phyloP scores from a whole-genome alignment of 2,888 invertebrate genomes.

The Galeopsomyia nigrocyanea region DNA sequence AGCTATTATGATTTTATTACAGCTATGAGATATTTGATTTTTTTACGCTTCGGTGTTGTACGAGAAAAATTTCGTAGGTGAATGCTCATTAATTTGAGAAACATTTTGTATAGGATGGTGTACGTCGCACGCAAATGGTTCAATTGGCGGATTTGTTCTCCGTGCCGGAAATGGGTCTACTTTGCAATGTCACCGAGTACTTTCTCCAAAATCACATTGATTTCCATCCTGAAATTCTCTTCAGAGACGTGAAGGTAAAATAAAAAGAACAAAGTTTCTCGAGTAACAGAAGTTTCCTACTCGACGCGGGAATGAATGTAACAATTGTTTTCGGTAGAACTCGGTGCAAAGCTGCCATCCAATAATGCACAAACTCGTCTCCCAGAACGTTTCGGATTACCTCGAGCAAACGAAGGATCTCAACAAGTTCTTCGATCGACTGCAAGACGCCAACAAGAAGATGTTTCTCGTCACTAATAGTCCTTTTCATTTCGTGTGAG shows the following conservation, averaged over 20 bases:
- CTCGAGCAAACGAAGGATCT: slow-evolving; percentile 83
- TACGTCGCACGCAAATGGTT: slow-evolving; percentile 78
- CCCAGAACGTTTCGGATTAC: slow-evolving; percentile 83
- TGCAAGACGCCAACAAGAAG: slow-evolving; percentile 84
- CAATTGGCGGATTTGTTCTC: slow-evolving; percentile 97
- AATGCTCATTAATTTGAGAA: too few relatives aligned
- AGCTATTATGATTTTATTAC: too few relatives aligned
- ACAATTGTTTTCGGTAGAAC: slow-evolving; percentile 73
- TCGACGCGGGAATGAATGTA: too few relatives aligned
- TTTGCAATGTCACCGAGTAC: slow-evolving; percentile 95
- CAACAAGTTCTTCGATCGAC: slow-evolving; percentile 80
- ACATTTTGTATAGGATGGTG: slow-evolving; percentile 55
- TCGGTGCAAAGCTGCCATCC: slow-evolving; percentile 91
- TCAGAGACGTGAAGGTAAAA: slow-evolving; percentile 90
- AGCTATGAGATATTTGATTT: too few relatives aligned
- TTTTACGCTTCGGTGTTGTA: too few relatives aligned
- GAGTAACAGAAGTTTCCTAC: too few relatives aligned
- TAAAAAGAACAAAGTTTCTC: too few relatives aligned
- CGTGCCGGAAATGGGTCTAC: slow-evolving; percentile 94
- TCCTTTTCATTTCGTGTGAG: slow-evolving; percentile 95
- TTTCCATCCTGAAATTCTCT: slow-evolving; percentile 95
- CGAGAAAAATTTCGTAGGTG: too few relatives aligned
- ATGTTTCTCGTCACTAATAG: slow-evolving; percentile 97
- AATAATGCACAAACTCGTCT: slow-evolving; percentile 91
- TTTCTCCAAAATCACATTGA: slow-evolving; percentile 90